phyloP scores from a whole-genome alignment of 2,113 vertebrate species.

The Euleptes europaea region DNA sequence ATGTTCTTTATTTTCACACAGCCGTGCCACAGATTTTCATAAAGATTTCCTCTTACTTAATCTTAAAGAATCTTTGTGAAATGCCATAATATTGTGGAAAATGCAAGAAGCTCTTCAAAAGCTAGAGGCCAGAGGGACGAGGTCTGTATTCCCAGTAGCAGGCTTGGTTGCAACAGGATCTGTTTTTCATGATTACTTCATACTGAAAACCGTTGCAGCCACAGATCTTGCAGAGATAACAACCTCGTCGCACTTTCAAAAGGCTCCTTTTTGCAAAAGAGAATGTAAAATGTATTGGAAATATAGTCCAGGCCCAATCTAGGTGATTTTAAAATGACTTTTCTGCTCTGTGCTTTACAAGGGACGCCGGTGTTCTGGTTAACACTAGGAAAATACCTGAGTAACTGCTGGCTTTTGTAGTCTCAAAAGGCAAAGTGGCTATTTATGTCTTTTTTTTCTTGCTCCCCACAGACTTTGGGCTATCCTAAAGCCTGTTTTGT shows the following conservation, averaged over 20 bases:
- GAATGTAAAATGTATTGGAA: slow-evolving; percentile 22
- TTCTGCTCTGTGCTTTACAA: too few relatives aligned
- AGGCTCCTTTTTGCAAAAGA: neutral
- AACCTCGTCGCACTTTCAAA: slow-evolving; percentile 34
- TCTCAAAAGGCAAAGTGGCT: too few relatives aligned
- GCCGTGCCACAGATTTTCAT: slow-evolving; percentile 47
- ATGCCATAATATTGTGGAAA: slow-evolving; percentile 33
- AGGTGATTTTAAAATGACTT: neutral
- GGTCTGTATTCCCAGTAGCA: slow-evolving; percentile 35
- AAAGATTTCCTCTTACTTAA: slow-evolving; percentile 23
- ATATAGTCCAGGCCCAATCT: neutral
- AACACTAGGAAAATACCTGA: too few relatives aligned
- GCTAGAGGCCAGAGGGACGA: neutral
- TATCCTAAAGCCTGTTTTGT: too few relatives aligned
- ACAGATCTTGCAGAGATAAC: slow-evolving; percentile 37
- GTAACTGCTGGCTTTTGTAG: too few relatives aligned
- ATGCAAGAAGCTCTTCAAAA: slow-evolving; percentile 34
- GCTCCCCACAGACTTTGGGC: too few relatives aligned
- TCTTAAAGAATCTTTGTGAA: slow-evolving; percentile 43
- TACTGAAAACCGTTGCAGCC: slow-evolving; percentile 35
- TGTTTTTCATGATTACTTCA: slow-evolving; percentile 54
- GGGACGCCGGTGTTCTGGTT: neutral
- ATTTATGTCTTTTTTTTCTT: too few relatives aligned
- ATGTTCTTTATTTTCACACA: slow-evolving; percentile 43
- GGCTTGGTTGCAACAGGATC: slow-evolving; percentile 21